These are phyloP conservation scores for Toxonevra muliebris DNA, from an alignment of 2,888 invertebrate genomes.

Conservation along the genomic window DNA sequence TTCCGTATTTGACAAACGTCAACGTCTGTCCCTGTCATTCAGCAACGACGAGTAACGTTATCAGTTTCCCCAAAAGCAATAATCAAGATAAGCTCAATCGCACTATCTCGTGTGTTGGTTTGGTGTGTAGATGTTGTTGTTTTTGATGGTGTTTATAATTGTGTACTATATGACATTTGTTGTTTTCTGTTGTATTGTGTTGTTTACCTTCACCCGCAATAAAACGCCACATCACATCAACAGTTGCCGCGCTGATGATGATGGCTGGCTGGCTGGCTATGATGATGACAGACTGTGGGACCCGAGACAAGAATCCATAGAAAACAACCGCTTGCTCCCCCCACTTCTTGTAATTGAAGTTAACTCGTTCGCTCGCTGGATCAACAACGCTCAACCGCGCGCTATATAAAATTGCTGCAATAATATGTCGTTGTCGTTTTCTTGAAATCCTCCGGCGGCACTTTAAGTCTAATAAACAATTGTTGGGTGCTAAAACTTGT, in stretches of 20 bases:
- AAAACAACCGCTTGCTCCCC: neutral
- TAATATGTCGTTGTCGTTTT: neutral
- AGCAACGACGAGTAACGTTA: conserved; percentile 21
- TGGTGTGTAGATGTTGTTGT: conserved; percentile 20
- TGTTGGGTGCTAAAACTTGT: too few species aligned
- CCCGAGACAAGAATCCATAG: neutral
- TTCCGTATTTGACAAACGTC: too few species aligned
- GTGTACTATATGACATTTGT: conserved; percentile 39
- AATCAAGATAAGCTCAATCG: conserved; percentile 37
- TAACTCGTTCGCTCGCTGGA: neutral
- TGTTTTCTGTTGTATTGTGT: conserved; percentile 2
- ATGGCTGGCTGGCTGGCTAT: neutral
- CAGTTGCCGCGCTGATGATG: conserved; percentile 9
- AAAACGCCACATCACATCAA: conserved; percentile 33
- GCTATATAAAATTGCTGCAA: neutral
- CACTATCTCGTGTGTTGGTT: conserved; percentile 35
- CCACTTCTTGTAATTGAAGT: neutral
- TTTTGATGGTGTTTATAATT: conserved; percentile 10
- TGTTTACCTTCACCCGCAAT: conserved; percentile 37
- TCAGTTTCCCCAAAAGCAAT: conserved; percentile 32
- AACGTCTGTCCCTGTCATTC: too few species aligned
- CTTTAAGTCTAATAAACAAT: conserved; percentile 24
- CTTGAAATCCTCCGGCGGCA: conserved; percentile 27
- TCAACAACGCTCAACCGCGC: neutral
- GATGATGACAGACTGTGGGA: neutral